A percentile compares a stretch with the other conserved stretches of the same genome.
These are phyloP conservation scores for Mayetiola destructor DNA, from an alignment of 2,888 invertebrate genomes.

Conservation along the genomic window DNA sequence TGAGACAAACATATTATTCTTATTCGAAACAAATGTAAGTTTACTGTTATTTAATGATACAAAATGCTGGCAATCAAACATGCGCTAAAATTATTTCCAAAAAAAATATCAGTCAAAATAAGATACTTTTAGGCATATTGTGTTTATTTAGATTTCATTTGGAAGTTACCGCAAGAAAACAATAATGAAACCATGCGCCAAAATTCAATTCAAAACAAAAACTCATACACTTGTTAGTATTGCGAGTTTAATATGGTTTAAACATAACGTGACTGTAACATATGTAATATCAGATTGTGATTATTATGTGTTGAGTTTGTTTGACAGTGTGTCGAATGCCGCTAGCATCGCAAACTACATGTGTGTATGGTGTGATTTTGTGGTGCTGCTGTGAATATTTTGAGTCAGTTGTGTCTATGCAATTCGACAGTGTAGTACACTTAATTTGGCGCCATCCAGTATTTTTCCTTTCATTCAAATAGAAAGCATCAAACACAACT, in stretches of 20 bases:
- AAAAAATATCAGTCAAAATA: too few species aligned
- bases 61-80: too few species aligned
- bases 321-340: not conserved
- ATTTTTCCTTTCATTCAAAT: not conserved
- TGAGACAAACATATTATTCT: too few species aligned
- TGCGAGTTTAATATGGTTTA: not conserved
- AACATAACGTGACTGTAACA: not conserved
- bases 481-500: not conserved
- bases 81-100: too few species aligned
- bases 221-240: not conserved
- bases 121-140: too few species aligned
- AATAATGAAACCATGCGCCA: not conserved
- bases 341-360: not conserved
- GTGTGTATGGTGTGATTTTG: not conserved
- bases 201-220: not conserved
- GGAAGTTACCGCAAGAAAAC: not conserved
- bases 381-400: not conserved
- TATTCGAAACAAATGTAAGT: too few species aligned
- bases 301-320: too few species aligned
- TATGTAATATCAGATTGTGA: not conserved
- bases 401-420: not conserved
- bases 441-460: not conserved
- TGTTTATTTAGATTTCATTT: not conserved
- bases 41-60: too few species aligned
- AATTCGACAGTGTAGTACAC: not conserved